Conservation (phyloP, 2,888 invertebrate species). For the Lasioglossum morio region DNA sequence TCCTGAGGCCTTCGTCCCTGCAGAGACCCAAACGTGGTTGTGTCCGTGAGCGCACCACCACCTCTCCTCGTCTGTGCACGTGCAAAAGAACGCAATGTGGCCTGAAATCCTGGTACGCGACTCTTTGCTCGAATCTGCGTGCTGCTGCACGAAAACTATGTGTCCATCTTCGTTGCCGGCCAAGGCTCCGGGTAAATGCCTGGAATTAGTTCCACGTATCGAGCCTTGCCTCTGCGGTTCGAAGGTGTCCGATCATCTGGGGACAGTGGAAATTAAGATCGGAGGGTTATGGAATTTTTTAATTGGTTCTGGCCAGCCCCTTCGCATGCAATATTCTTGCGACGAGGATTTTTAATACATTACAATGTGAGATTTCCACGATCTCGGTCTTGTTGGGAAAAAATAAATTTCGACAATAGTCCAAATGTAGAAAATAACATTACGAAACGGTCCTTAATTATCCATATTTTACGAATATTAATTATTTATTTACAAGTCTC, state of each 20-base stretch:
- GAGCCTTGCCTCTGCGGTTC: conserved; percentile 27
- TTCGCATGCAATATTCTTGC: background rate
- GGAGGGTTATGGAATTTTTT: background rate
- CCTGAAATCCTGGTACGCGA: conserved; percentile 68
- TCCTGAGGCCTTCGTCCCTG: conserved; percentile 58
- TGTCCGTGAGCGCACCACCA: background rate
- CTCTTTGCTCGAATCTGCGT: conserved; percentile 55
- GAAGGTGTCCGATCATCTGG: conserved; percentile 15
- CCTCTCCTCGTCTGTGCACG: conserved; percentile 28
- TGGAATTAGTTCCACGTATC: conserved; percentile 76
- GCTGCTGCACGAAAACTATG: conserved; percentile 56
- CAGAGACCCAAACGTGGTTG: conserved; percentile 26
- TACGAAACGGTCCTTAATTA: too few relatives aligned
- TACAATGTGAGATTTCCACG: background rate
- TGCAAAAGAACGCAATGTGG: conserved; percentile 71
- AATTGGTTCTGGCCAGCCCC: background rate
- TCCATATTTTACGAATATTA: too few relatives aligned
- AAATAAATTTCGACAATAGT: too few relatives aligned
- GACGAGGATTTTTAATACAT: background rate
- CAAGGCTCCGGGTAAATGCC: conserved; percentile 74
- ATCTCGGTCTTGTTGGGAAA: too few relatives aligned
- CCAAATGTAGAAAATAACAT: too few relatives aligned
- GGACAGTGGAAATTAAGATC: background rate
- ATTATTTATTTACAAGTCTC: too few relatives aligned
- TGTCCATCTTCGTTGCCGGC: conserved; percentile 56